Base-by-base conservation (phyloP, 2,888 invertebrate genomes). In the Protophormia terraenovae region DNA sequence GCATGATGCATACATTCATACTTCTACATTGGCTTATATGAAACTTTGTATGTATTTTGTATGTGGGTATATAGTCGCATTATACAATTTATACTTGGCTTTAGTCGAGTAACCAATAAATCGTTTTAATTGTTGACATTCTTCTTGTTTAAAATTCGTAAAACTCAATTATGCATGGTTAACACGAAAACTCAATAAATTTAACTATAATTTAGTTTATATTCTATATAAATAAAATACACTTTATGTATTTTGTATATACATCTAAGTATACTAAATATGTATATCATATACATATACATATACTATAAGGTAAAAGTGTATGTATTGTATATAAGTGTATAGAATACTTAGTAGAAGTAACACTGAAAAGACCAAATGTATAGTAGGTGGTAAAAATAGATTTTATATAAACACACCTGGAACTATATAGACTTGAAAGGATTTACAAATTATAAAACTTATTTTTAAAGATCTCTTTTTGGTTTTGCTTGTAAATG, bases 141-240 rank as follows among this genome's bases (percentile, higher is more conserved):
- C 86, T 87, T 86, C 87, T 86, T 82, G 87, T 86, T 87, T 87
- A 87, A 85, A 88, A 86, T 87, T 86, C 87, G 83, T 87, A 89
- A 89, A 91, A 91, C 90, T 90, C 90, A 91, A 90, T 90, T 90
- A 90, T 91, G 91, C 90, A 89, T 90, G 90, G 91, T 90, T 91
- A 91, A 90, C 90, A 91, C 90, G 91, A 90, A 91, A 90, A 90
- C 90, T 90, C 90, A 90, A 90, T 90, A 90, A 90, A 90, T 90
- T 90, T 90, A 88, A 89, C 87, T 89, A 89, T 89, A 90, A 90
- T 89, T 90, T 84, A 84, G 73, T 84, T 85, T 75, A 62, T 69
- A 72, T 73, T 73, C 77, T 47, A 67, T 32, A 76, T 72, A 69
- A 79, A 71, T 69, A 84, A 67, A 79, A 60, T 60, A 73, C 60